A percentile compares a stretch with the other conserved stretches of the same genome.
These are phyloP conservation scores for Aphelenchoides avenae DNA, from an alignment of 1,140 invertebrate genomes.

Conservation along the genomic window DNA sequence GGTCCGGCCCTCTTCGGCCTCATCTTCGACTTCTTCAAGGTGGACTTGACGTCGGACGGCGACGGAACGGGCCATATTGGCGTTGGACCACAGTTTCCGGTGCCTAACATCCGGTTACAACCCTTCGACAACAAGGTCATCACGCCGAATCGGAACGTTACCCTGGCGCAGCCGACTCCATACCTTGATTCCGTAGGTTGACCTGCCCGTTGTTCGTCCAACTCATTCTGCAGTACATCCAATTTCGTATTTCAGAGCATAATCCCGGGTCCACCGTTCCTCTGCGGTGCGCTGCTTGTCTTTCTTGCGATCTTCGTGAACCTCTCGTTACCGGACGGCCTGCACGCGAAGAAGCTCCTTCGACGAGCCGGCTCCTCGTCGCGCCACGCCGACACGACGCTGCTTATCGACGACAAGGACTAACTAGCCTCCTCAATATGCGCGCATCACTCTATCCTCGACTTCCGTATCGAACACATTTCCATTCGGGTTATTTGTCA, in stretches of 20 bases:
- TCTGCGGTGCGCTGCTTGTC: slow-evolving; percentile 92
- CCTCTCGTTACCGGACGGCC: slow-evolving; percentile 26
- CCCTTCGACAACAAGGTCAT: slow-evolving; percentile 44
- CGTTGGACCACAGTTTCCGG: slow-evolving; percentile 53
- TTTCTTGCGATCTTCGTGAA: slow-evolving; percentile 82
- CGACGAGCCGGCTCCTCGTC: background rate
- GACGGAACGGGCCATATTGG: slow-evolving; percentile 48
- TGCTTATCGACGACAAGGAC: slow-evolving; percentile 27
- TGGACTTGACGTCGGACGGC: slow-evolving; percentile 70
- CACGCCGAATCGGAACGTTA: slow-evolving; percentile 48
- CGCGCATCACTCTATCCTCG: no score
- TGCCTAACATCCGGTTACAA: slow-evolving; percentile 47
- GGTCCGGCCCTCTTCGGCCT: slow-evolving; percentile 94
- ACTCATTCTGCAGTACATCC: background rate
- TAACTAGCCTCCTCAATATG: no score
- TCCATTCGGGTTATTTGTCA: no score
- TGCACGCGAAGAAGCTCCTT: slow-evolving; percentile 20
- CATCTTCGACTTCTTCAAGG: slow-evolving; percentile 96
- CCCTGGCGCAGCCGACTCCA: background rate
- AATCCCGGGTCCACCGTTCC: slow-evolving; percentile 97
- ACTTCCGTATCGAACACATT: no score
- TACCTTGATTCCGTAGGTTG: no score
- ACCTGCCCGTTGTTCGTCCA: no score
- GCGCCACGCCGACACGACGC: slow-evolving; percentile 21
- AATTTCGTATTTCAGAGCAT: slow-evolving; percentile 65